Conservation (phyloP, 2,113 vertebrate species). For the Chaetops frenatus region DNA sequence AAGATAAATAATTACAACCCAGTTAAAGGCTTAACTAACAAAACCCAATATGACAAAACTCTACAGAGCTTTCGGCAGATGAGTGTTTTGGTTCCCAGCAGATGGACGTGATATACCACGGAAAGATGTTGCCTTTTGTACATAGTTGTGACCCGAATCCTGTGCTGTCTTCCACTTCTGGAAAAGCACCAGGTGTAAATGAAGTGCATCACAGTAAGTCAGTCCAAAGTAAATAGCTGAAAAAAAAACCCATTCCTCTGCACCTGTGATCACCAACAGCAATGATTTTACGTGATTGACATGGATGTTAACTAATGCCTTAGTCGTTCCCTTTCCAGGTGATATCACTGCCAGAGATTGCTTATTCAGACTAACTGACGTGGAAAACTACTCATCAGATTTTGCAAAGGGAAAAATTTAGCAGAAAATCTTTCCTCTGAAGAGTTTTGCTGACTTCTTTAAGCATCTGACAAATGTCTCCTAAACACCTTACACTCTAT, state of each 20-base stretch:
- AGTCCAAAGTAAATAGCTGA: neutral
- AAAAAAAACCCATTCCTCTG: neutral
- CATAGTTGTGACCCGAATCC: neutral
- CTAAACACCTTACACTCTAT: neutral
- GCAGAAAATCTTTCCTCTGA: neutral
- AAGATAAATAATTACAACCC: constrained; percentile 4
- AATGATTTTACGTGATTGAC: neutral
- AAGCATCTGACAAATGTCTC: neutral
- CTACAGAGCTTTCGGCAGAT: neutral
- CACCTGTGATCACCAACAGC: neutral
- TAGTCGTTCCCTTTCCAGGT: neutral
- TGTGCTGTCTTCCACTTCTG: neutral
- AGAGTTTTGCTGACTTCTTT: neutral
- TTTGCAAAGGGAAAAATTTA: neutral
- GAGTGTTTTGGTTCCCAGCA: neutral
- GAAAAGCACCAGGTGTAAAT: neutral
- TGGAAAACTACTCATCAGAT: neutral
- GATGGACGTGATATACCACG: fast-evolving
- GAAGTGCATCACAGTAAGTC: neutral
- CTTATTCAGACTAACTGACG: neutral
- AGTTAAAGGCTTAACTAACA: neutral
- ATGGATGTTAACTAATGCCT: neutral
- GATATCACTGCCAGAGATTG: neutral
- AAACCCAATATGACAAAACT: neutral
- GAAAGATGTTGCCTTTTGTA: neutral